Base-by-base conservation (phyloP, 2,888 invertebrate genomes). In the Synanthedon vespiformis region DNA sequence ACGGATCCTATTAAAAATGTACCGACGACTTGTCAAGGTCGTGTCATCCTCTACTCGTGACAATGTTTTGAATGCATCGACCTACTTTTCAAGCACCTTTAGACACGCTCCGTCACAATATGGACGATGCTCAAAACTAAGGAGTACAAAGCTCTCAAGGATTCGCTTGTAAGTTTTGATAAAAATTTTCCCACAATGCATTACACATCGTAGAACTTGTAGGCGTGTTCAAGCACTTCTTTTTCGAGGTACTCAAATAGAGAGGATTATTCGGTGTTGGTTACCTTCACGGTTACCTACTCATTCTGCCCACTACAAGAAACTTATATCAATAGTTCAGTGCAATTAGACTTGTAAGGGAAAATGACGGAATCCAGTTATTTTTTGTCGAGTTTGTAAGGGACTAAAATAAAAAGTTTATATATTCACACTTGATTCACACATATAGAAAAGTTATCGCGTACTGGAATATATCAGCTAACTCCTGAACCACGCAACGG, bases 1-100 rank as follows among this genome's bases (percentile, higher is more conserved):
- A 55, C 60, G 51, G 52, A 60, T 58, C 61, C 59, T 55, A 64
- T 65, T 71, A 67, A 70, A 72, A 70, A 67, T 66, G 64, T 64
- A 61, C 59, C 61, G 58, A 58, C 59, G 61, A 52, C 51, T 51
- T 55, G 64, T 59, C 61, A 54, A 58, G 58, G 57, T 57, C 57
- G 56, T 50, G 52, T 41, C 55, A 57, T 58, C 57, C 54, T 58
- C 55, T 52, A 49, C 52, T 50, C 12, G 49, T 47, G 48, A 48
- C 44, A 44, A 16, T 16, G 22, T 12, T 48, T 54, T 18, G 40
- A 54, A 51, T 52, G 56, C 52, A 53, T 16, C 51, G 55, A 57
- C 58, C 57, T 57, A 59, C 50, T 52, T 58, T 18, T 14, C 48
- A 12, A 50, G 48, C n/a, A 40, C 16, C 13, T 41, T 13, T 44